These are phyloP conservation scores for Gambusia yucatana DNA, from an alignment of 2,797 vertebrate genomes.

Conservation along the genomic window DNA sequence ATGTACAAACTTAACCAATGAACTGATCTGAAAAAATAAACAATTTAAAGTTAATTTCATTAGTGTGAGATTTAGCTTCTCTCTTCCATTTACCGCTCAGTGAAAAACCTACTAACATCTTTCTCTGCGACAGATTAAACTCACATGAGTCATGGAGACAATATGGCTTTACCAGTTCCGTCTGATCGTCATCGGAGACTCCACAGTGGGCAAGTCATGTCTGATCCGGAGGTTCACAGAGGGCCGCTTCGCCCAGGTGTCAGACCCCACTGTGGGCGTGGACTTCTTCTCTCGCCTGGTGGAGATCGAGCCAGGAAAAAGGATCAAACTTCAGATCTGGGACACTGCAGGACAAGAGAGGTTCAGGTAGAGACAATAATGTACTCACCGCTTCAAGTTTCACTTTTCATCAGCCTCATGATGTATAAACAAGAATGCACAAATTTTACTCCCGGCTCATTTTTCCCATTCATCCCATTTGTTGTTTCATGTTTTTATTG, in stretches of 20 bases:
- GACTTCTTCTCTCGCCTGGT: conserved; percentile 96
- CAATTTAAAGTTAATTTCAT: neutral
- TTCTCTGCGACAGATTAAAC: conserved; percentile 43
- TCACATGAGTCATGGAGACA: conserved; percentile 86
- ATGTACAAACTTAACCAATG: neutral
- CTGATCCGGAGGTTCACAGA: conserved; percentile 95
- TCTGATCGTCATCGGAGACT: conserved; percentile 95
- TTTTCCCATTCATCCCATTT: neutral
- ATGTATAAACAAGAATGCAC: neutral
- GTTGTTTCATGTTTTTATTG: neutral
- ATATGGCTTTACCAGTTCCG: conserved; percentile 98
- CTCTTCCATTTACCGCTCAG: neutral
- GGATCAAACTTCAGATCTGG: conserved; percentile 95
- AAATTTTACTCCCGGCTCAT: neutral
- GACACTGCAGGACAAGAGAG: conserved; percentile 92
- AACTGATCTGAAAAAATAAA: neutral
- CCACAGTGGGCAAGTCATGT: conserved; percentile 95
- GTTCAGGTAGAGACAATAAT: conserved; percentile 81
- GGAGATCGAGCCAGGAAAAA: conserved; percentile 94
- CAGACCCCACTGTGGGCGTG: conserved; percentile 94
- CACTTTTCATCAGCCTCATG: neutral
- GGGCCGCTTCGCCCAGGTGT: conserved; percentile 93
- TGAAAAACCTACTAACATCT: neutral
- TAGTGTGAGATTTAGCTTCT: neutral
- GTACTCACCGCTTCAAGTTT: neutral